phyloP scores from a whole-genome alignment of 2,797 vertebrate species.

The Pseudochirops cupreus region DNA sequence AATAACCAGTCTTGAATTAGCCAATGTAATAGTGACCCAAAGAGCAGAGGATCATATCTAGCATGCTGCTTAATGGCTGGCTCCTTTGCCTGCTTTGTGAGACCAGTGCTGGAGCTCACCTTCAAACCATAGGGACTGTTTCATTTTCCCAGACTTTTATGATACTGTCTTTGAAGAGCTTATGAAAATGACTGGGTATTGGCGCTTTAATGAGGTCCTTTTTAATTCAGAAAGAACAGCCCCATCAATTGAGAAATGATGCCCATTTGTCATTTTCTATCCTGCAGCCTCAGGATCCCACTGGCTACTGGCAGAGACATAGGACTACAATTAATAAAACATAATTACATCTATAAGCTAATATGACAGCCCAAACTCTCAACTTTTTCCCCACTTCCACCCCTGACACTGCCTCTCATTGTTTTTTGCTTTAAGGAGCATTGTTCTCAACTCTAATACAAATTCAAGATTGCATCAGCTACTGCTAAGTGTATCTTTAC shows the following conservation, averaged over 20 bases:
- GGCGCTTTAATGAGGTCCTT: constrained; percentile 52
- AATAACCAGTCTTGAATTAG: background rate
- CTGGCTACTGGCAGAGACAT: constrained; percentile 39
- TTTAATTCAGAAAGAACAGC: constrained; percentile 60
- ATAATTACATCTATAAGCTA: constrained; percentile 3
- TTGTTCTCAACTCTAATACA: constrained; percentile 4
- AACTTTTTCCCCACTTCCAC: background rate
- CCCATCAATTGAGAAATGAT: constrained; percentile 65
- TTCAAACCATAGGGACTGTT: background rate
- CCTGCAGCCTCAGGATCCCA: constrained; percentile 57
- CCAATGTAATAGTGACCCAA: background rate
- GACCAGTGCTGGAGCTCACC: background rate
- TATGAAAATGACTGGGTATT: constrained; percentile 57
- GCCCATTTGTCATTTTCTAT: constrained; percentile 69
- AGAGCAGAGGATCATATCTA: background rate
- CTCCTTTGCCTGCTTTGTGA: background rate
- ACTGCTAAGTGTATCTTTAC: background rate
- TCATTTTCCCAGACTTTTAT: background rate
- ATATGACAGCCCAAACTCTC: background rate
- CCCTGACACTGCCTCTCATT: background rate
- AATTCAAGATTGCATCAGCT: background rate
- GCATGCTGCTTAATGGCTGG: background rate
- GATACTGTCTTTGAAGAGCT: background rate
- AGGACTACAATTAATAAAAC: constrained; percentile 60
- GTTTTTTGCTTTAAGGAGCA: background rate